Base-by-base conservation (phyloP, 2,888 invertebrate genomes). In the Ligdia adustata region DNA sequence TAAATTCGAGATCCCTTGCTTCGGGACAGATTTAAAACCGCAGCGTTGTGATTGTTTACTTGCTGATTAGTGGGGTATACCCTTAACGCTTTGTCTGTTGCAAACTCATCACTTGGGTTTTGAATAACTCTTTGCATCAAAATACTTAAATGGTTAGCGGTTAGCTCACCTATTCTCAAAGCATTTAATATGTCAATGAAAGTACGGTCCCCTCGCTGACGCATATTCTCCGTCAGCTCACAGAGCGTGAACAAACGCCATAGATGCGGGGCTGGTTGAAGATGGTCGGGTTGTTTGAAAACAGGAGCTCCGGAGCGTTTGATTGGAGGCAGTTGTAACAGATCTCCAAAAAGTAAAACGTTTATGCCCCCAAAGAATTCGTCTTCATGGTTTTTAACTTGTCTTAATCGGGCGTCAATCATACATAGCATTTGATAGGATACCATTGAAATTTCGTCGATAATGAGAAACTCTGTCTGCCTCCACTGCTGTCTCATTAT, bases 391-490 rank as follows among this genome's bases (percentile, higher is more conserved):
- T n/a, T 14, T 9, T 15, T 31, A 1, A 31, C 1, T 6, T 31
- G 29, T 5, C 15, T 2, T n/a, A 31, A n/a, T 4, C 29, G 29
- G 7, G 13, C 1, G 13, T 31, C 15, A 1, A 31, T 15, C 14
- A 15, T 31, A n/a, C 29, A 15, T 1, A 31, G 9, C 15, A 15
- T 31, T 6, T 15, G 2, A 15, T 31, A 31, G 4, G 29, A 6
- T 9, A 31, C 29, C 29, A 31, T 31, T 1, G 29, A 31, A 15
- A 31, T 31, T 15, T 31, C 29, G 9, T 31, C 29, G 5, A 31
- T 9, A 15, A 31, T n/a, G n/a, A 31, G 5, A 14, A 14, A 31
- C 3, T 31, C 15, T 1, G 6, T n/a, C n/a, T 14, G 1, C 3
- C 9, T 2, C 29, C 15, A 31, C 9, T n/a, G 3, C 15, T 31